Base-by-base conservation (phyloP, 2,113 vertebrate genomes). In the Menidia beryllina region DNA sequence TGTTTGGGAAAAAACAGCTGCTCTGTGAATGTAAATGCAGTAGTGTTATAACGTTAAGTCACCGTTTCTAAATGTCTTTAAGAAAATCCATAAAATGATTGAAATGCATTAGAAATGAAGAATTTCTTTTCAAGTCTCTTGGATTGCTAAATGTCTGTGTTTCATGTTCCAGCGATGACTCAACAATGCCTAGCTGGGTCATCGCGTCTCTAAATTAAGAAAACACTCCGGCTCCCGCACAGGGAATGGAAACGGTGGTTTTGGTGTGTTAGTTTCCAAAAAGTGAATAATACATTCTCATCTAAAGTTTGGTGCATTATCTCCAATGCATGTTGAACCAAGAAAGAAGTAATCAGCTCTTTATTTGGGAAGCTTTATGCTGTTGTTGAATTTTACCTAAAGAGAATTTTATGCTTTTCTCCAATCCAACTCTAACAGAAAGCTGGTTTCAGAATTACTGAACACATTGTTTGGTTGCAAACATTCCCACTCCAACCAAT, bases 81-180 rank as follows among this genome's bases (percentile, higher is more conserved):
- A 62, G 13, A 19, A 48, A 45, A 45, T 72, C 30, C 10, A 24
- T 17, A 23, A 7, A 23, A 23, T 45, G 17, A 45, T 17, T 43
- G 14, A 3, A 56, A 8, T 1, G 1, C 4, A 2, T 24, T 59
- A 11, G 1, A 21, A 48, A 12, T 49, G 0, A 2, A 34, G 2
- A 14, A 17, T 48, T 65, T 81, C 19, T 21, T 38, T 45, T 56
- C 15, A 59, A 58, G 56, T 61, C 7, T 20, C 17, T 5, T 25
- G 55, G 72, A 50, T 71, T 58, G 14, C 19, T 48, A 17, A 75
- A 58, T 59, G 48, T 56, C 20, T 24, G 6, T 17, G 24, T 53
- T 67, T 79, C 27, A 15, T 51, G 48, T 62, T 77, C 36, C 39
- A 69, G 69, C n/a, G 4, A 69, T 83, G 72, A 83, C 61, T 86